These are phyloP conservation scores for Prochilodus magdalenae DNA, from an alignment of 2,113 vertebrate genomes.

Conservation along the genomic window DNA sequence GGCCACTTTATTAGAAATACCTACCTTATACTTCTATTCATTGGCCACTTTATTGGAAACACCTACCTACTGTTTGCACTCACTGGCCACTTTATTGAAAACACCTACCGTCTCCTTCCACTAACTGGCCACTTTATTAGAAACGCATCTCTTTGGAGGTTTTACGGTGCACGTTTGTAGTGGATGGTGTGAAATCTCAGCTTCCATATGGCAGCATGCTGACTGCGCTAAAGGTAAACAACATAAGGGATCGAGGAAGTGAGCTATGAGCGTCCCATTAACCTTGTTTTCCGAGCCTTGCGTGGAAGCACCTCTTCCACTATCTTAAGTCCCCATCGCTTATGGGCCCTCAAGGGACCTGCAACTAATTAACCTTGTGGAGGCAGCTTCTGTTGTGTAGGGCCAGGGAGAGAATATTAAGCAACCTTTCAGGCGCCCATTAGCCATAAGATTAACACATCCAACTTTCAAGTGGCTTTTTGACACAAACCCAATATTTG, in stretches of 20 bases:
- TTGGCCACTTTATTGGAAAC: too few relatives aligned
- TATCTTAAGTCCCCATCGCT: constrained; percentile 74
- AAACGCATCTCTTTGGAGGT: not conserved
- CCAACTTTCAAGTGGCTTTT: constrained; percentile 78
- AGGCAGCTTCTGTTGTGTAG: constrained; percentile 73
- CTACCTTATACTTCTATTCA: too few relatives aligned
- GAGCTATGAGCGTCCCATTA: constrained; percentile 72
- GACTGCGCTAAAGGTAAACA: constrained; percentile 34
- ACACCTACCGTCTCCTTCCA: too few relatives aligned
- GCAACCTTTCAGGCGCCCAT: constrained; percentile 71
- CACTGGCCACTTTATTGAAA: too few relatives aligned
- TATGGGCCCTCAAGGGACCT: constrained; percentile 70
- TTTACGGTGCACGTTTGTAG: not conserved
- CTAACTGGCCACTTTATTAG: too few relatives aligned
- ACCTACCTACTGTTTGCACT: too few relatives aligned
- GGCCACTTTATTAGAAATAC: too few relatives aligned
- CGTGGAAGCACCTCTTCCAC: constrained; percentile 70
- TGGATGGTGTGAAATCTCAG: constrained; percentile 61
- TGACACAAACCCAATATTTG: constrained; percentile 83
- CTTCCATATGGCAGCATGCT: constrained; percentile 60
- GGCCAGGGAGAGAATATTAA: constrained; percentile 76
- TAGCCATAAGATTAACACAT: constrained; percentile 80
- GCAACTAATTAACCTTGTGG: constrained; percentile 84
- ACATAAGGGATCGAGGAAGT: constrained; percentile 56
- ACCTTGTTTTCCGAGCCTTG: constrained; percentile 72